Evolutionary conservation across 2,888 invertebrate genomes (phyloP).

Genomic region (Zygothrica quintamaculata): DNA sequence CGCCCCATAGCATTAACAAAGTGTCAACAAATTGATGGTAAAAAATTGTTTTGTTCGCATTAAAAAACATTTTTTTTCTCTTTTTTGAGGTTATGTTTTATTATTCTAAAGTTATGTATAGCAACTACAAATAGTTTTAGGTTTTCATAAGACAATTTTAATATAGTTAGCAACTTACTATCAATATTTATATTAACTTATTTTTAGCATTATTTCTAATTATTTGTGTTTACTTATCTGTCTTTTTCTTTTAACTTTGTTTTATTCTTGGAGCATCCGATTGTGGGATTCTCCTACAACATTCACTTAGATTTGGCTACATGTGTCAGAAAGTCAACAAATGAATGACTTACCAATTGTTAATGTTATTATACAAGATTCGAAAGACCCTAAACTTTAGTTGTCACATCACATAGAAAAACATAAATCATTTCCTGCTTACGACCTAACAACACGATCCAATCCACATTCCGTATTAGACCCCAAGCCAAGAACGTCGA

Average conservation of each 20-base stretch:
- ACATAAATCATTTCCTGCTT: constrained; percentile 50
- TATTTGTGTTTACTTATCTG: too few relatives aligned
- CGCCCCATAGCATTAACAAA: constrained; percentile 37
- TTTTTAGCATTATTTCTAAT: too few relatives aligned
- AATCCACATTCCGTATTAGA: too few relatives aligned
- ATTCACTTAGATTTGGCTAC: constrained; percentile 24
- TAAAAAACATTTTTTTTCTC: background rate
- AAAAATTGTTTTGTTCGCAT: constrained; percentile 20
- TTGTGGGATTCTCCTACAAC: too few relatives aligned
- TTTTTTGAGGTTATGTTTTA: too few relatives aligned
- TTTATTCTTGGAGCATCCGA: too few relatives aligned
- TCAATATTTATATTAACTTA: too few relatives aligned
- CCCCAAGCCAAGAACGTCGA: background rate
- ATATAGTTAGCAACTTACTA: too few relatives aligned
- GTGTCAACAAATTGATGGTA: constrained; percentile 69
- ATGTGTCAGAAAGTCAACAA: constrained; percentile 16
- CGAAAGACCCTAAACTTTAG: constrained; percentile 5
- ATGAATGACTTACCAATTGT: constrained; percentile 22
- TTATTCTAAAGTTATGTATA: too few relatives aligned
- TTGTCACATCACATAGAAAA: constrained; percentile 32
- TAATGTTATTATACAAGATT: constrained; percentile 9
- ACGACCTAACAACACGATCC: constrained; percentile 1
- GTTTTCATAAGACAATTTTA: too few relatives aligned
- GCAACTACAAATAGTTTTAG: too few relatives aligned
- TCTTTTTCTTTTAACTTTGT: too few relatives aligned